Evolutionary conservation across 2,797 vertebrate genomes (phyloP).

Genomic region (Euphonia xanthogaster): DNA sequence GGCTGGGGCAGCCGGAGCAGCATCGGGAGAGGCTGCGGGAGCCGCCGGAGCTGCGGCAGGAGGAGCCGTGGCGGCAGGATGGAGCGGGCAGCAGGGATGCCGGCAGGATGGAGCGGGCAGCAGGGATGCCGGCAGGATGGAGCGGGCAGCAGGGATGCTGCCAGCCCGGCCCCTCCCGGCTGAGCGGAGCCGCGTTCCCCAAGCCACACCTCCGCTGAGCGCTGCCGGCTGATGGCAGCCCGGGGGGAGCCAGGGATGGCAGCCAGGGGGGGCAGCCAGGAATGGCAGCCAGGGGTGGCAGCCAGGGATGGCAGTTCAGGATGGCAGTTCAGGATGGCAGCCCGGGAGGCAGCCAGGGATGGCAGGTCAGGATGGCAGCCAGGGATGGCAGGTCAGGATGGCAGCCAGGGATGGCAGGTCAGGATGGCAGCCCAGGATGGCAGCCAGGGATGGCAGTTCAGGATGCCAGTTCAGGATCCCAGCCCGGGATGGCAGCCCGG

Average conservation of each 20-base stretch:
- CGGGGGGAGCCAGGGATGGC: neutral
- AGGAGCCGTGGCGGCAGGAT: too few species aligned
- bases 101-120: too few species aligned
- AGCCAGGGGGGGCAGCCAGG: neutral
- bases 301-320: too few species aligned
- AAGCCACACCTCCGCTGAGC: constrained; percentile 55
- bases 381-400: too few species aligned
- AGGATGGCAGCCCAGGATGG: neutral
- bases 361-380: too few species aligned
- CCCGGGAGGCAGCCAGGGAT: neutral
- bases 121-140: too few species aligned
- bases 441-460: neutral
- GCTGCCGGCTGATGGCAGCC: constrained; percentile 3
- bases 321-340: too few species aligned
- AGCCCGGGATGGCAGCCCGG: too few species aligned
- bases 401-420: neutral
- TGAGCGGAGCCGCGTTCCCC: neutral
- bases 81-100: neutral
- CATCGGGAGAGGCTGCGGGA: too few species aligned
- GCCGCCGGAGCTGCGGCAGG: too few species aligned
- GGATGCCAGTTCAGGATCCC: neutral
- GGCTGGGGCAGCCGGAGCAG: too few species aligned
- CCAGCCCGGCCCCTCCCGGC: neutral
- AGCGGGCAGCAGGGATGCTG: neutral
- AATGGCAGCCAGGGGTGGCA: too few species aligned